Base-by-base conservation (phyloP, 2,888 invertebrate genomes). In the Agonopterix arenella region DNA sequence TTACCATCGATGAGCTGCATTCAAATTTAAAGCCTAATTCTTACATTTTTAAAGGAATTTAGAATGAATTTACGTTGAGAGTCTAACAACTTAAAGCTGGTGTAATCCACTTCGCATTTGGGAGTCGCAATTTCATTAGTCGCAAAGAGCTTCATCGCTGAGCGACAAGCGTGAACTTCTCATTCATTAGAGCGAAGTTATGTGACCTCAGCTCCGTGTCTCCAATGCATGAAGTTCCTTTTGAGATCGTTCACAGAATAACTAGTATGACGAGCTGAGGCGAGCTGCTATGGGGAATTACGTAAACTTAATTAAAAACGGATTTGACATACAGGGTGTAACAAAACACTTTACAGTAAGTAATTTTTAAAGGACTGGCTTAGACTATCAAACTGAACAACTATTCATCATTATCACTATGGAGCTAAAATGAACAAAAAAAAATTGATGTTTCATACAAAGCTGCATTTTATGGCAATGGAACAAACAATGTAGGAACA, bases 121-220 rank as follows among this genome's bases (percentile, higher is more conserved):
- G 61, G 61, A 62, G 65, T 68, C 67, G 72, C 71, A 80, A 81
- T 79, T 80, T 80, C 79, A 79, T 81, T 80, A 77, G 73, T 70
- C 65, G 68, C 66, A 69, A 69, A 73, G 69, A 72, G 74, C 70
- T 64, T 64, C 62, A 66, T 68, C 59, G 69, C 60, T 48, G 65
- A 63, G 68, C 62, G 69, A 68, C 68, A 67, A 64, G 61, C 66
- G 70, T 65, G 70, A 72, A 75, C 64, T 73, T 67, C 68, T 77
- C 76, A 73, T 80, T 80, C 73, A 78, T 79, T 79, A 79, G 63
- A 62, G 66, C 60, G 63, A 68, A 73, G 75, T 74, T 73, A 77
- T 75, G 71, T 69, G 66, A 65, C 64, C 40, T 40, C n/a, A 40
- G 40, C 62, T 58, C 59, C 60, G 58, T 64, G 59, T 64, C 63